Evolutionary conservation across 1,140 invertebrate species (phyloP), one percentile per base, ranked within the genome.

Genomic region (Lineus longissimus): DNA sequence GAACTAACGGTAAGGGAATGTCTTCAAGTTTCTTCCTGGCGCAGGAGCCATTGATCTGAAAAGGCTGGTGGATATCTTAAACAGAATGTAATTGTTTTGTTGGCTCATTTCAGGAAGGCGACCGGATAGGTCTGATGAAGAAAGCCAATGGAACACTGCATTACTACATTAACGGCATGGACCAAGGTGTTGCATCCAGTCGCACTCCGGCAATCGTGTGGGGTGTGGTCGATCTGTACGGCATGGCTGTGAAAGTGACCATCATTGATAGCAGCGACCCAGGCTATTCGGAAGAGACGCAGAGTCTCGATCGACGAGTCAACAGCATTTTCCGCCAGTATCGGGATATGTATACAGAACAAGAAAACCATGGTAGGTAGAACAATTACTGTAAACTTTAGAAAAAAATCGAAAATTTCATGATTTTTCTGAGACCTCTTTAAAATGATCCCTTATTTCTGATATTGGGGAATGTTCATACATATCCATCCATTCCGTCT

Each of bases 211-310:
- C 63, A 6, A 72, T 72, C 11, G 76, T 80, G 7, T 81, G 80
- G 80, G 80, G 78, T 1, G 80, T 81, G 9, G 78, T 81, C n/a
- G 80, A 81, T 61, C 72, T 81, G 1, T 81, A 81, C 65, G 80
- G 80, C 13, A 81, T 95, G 92, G 95, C 94, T 25, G 93, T 95
- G 0, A 96, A 95, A 84, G 90, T 93, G 15, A 77, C 71, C 51
- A 77, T 79, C 23, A 59, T 76, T 11, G 76, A 79, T 59, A 63
- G 72, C 41, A 56, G 36, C 17, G 73, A 75, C 58, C 72, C 72
- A 22, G 69, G 64, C 43, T 73, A 75, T 33, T 64, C 66, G 43
- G 72, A 66, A 60, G 63, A 65, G 29, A 61, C 60, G 19, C 65
- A 59, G 33, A 65, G 47, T 6, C 60, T 61, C 19, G 63, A 57